Conservation (phyloP, 2,888 invertebrate species). For the Cosmia trapezina region DNA sequence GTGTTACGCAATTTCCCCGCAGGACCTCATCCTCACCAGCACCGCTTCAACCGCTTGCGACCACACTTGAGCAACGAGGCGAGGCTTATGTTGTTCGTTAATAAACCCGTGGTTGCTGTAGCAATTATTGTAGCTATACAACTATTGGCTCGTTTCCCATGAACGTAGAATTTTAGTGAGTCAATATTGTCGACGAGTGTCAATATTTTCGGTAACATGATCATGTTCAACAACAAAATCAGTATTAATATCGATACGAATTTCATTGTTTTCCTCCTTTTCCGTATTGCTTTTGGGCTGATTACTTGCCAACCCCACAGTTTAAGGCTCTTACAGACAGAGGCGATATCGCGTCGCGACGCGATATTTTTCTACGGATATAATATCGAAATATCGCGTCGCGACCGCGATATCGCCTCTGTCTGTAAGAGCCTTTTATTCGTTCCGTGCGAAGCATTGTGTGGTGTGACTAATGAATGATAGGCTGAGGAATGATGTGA, state of each 20-base stretch:
- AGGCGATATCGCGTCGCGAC: too few relatives aligned
- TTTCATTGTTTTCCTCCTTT: conserved; percentile 11
- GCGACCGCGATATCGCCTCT: too few relatives aligned
- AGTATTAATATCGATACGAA: background rate
- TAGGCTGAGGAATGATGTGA: too few relatives aligned
- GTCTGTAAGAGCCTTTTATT: too few relatives aligned
- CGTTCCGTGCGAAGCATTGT: too few relatives aligned
- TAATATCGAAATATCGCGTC: too few relatives aligned
- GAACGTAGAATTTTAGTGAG: background rate
- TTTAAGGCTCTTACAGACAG: too few relatives aligned
- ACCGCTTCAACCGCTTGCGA: background rate
- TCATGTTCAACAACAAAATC: background rate
- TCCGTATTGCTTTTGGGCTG: background rate
- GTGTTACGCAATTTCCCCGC: too few relatives aligned
- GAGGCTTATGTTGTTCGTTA: too few relatives aligned
- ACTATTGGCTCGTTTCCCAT: background rate
- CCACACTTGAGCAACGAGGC: background rate
- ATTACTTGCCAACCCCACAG: background rate
- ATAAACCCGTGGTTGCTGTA: background rate
- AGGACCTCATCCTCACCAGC: background rate
- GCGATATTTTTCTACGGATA: too few relatives aligned
- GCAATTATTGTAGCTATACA: background rate
- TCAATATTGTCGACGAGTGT: background rate
- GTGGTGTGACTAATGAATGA: too few relatives aligned
- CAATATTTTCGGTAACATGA: conserved; percentile 2